Evolutionary conservation across 2,888 invertebrate species (phyloP).

Genomic region (Ligdia adustata): DNA sequence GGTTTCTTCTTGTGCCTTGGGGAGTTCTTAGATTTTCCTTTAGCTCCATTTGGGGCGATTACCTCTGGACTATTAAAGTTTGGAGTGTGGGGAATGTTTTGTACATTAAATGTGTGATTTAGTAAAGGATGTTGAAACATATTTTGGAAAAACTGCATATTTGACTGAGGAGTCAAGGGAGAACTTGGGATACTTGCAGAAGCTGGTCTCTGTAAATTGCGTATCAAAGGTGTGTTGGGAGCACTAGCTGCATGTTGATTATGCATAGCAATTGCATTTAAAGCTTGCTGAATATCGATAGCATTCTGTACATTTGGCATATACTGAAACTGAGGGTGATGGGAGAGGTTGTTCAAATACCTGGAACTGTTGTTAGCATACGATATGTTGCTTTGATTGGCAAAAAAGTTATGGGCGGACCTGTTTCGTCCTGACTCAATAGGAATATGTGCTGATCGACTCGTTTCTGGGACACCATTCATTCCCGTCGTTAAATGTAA

Average conservation of each 20-base stretch:
- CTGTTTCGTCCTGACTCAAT: constrained; percentile 34
- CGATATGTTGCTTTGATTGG: constrained; percentile 49
- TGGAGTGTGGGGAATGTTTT: background rate
- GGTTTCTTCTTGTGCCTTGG: constrained; percentile 44
- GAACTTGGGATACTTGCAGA: constrained; percentile 44
- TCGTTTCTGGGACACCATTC: constrained; percentile 36
- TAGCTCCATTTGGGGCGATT: constrained; percentile 17
- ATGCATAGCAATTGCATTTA: constrained; percentile 30
- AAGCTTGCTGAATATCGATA: constrained; percentile 33
- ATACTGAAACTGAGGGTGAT: constrained; percentile 68
- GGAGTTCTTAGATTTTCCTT: constrained; percentile 34
- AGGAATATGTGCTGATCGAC: constrained; percentile 27
- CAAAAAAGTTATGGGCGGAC: constrained; percentile 60
- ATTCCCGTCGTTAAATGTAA: constrained; percentile 45
- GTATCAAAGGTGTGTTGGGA: constrained; percentile 48
- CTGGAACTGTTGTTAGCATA: constrained; percentile 62
- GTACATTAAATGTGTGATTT: constrained; percentile 48
- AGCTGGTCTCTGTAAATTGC: constrained; percentile 30
- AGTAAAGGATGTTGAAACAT: constrained; percentile 73
- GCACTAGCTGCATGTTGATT: constrained; percentile 47
- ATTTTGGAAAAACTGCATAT: constrained; percentile 55
- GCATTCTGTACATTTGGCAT: constrained; percentile 45
- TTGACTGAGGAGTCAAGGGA: constrained; percentile 25
- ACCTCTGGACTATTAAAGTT: background rate
- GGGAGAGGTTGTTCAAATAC: constrained; percentile 66